A percentile compares a stretch with the other conserved stretches of the same genome.
Evolutionary conservation across 2,113 vertebrate species (phyloP).

Genomic region (Gymnocephalus cernua): DNA sequence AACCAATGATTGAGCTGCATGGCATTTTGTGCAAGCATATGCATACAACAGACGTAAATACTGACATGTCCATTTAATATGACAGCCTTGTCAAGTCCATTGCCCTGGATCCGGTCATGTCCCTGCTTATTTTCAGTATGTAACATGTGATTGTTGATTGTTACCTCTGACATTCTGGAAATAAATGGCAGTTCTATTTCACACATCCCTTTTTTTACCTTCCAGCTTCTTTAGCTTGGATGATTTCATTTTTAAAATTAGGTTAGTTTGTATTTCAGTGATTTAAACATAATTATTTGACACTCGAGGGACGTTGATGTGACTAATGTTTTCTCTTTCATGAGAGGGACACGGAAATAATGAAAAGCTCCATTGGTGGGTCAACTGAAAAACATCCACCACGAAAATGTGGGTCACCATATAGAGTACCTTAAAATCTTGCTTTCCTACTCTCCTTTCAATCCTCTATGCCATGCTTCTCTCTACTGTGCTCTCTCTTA

Average conservation of each 20-base stretch:
- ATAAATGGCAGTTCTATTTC: not conserved
- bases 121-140: slow-evolving; percentile 16
- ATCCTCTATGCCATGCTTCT: not conserved
- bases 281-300: not conserved
- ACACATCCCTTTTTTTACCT: not conserved
- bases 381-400: not conserved
- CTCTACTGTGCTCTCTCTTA: not conserved
- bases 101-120: slow-evolving; percentile 17
- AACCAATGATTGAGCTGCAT: slow-evolving; percentile 26
- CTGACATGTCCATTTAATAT: slow-evolving; percentile 12
- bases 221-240: not conserved
- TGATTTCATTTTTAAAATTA: not conserved
- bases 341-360: not conserved
- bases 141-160: slow-evolving; percentile 3
- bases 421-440: not conserved
- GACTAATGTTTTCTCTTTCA: not conserved
- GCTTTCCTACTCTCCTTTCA: not conserved
- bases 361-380: not conserved
- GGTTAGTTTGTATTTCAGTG: not conserved
- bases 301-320: not conserved
- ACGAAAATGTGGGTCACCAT: not conserved
- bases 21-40: not conserved
- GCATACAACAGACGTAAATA: not conserved
- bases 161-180: slow-evolving; percentile 17
- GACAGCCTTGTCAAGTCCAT: slow-evolving; percentile 20